phyloP scores from a whole-genome alignment of 2,888 invertebrate genomes.

The Buathra laborator region DNA sequence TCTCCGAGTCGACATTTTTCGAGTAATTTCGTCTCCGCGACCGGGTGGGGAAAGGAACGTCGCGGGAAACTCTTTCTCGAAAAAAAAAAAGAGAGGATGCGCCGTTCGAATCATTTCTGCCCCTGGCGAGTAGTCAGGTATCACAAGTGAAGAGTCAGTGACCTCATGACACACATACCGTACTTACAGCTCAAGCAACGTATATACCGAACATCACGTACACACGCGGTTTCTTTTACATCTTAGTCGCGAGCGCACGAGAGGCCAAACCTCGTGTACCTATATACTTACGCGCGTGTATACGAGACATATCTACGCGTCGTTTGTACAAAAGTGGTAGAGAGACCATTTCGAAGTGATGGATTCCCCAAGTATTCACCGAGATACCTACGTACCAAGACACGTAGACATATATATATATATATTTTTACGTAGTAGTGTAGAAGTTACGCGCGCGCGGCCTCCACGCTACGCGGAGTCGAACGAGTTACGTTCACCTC shows the following conservation, averaged over 20 bases:
- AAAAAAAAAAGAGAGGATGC: slow-evolving; percentile 39
- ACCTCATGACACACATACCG: slow-evolving; percentile 78
- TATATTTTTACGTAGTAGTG: not conserved
- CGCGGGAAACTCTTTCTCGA: slow-evolving; percentile 18
- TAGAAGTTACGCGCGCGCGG: slow-evolving; percentile 43
- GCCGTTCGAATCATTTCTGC: slow-evolving; percentile 56
- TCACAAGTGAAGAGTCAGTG: slow-evolving; percentile 72
- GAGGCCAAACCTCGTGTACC: slow-evolving; percentile 25
- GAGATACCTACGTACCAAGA: not conserved
- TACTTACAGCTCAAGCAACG: slow-evolving; percentile 30
- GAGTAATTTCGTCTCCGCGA: not conserved
- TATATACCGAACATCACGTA: slow-evolving; percentile 60
- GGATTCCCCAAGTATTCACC: slow-evolving; percentile 21
- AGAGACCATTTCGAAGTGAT: not conserved
- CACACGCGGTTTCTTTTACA: slow-evolving; percentile 62
- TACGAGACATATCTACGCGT: slow-evolving; percentile 23
- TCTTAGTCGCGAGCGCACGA: slow-evolving; percentile 48
- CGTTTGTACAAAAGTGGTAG: slow-evolving; percentile 9
- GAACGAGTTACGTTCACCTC: slow-evolving; percentile 45
- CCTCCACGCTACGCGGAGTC: slow-evolving; percentile 37
- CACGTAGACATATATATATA: not conserved
- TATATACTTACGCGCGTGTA: slow-evolving; percentile 48
- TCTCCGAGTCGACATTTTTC: not conserved
- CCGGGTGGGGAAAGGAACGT: not conserved
- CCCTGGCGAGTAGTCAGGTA: slow-evolving; percentile 52